Conservation (phyloP, 2,113 vertebrate species). For the Ammodytes dubius region DNA sequence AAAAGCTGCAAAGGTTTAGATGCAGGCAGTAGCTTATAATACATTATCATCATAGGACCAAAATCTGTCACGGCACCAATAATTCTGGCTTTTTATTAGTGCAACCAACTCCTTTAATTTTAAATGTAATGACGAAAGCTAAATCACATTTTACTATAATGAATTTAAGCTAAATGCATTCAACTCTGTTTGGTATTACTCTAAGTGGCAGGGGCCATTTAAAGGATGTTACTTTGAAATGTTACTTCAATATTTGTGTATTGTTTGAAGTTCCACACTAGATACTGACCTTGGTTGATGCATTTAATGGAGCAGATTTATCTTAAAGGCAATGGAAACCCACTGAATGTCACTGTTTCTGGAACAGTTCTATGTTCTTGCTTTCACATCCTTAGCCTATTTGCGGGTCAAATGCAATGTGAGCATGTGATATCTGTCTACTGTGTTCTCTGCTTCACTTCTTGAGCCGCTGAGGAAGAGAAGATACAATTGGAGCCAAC, state of each 20-base stretch:
- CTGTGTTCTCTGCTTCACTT: slow-evolving; percentile 27
- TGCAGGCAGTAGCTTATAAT: neutral
- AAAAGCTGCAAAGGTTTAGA: neutral
- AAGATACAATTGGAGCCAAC: slow-evolving; percentile 29
- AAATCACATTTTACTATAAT: neutral
- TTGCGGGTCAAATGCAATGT: slow-evolving; percentile 3
- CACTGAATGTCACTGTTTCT: neutral
- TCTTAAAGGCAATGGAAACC: slow-evolving; percentile 2
- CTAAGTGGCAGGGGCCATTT: neutral
- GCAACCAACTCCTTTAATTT: no score
- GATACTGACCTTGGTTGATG: neutral
- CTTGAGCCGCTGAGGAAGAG: slow-evolving; percentile 21
- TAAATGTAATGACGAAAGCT: no score
- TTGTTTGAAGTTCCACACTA: neutral
- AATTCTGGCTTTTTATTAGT: neutral
- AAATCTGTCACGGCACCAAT: neutral
- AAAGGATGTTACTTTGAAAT: neutral
- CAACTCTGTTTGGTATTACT: neutral
- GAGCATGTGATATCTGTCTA: slow-evolving; percentile 3
- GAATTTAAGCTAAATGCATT: neutral
- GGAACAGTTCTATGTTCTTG: neutral
- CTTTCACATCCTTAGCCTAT: slow-evolving; percentile 2
- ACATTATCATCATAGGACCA: neutral
- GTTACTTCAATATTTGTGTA: neutral
- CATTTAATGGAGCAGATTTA: neutral